These are phyloP conservation scores for Ptychochromis oligacanthus DNA, from an alignment of 2,113 vertebrate genomes.

Conservation along the genomic window DNA sequence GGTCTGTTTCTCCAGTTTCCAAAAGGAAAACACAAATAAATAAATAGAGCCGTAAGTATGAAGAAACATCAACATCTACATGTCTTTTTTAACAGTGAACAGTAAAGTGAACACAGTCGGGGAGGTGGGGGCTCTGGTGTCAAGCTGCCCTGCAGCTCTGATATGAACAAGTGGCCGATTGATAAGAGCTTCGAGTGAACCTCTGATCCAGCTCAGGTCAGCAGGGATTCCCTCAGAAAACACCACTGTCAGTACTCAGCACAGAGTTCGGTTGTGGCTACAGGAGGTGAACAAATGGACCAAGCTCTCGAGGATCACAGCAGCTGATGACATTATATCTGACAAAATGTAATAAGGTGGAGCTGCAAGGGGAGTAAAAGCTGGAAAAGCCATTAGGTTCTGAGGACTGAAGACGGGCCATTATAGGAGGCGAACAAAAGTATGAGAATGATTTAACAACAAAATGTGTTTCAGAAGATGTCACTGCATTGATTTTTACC, in stretches of 20 bases:
- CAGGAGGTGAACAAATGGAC: conserved; percentile 3
- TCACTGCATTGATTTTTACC: neutral
- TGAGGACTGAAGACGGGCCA: neutral
- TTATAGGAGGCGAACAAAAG: neutral
- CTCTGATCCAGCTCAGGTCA: conserved; percentile 7
- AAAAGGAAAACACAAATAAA: neutral
- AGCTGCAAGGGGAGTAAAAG: neutral
- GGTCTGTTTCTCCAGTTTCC: neutral
- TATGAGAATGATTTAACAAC: fast-evolving
- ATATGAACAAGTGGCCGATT: neutral
- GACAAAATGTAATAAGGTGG: neutral
- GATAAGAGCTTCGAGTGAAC: neutral
- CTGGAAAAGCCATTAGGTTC: neutral
- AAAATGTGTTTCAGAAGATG: neutral
- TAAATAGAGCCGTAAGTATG: fast-evolving
- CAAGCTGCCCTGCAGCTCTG: conserved; percentile 22
- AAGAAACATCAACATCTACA: neutral
- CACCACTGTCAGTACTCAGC: neutral
- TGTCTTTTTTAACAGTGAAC: neutral
- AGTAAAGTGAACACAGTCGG: neutral
- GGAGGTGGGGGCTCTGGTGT: conserved; percentile 7
- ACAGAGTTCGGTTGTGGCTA: neutral
- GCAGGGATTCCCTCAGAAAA: neutral
- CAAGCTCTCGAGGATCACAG: neutral
- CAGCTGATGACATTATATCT: neutral